These are phyloP conservation scores for Macropis europaea DNA, from an alignment of 2,888 invertebrate genomes.

Conservation along the genomic window DNA sequence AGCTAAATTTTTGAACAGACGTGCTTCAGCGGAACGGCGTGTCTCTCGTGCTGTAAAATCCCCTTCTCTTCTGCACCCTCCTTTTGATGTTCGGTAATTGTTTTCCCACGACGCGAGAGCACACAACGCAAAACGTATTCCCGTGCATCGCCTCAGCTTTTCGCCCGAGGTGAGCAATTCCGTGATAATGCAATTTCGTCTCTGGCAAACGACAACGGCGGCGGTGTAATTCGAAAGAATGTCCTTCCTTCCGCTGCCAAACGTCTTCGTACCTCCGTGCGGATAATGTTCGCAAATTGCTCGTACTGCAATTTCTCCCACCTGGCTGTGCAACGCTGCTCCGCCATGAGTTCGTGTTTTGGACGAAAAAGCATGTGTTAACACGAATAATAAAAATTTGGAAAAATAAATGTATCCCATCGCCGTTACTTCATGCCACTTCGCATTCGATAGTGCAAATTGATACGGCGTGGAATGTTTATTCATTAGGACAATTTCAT, in stretches of 20 bases:
- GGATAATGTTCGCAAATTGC: slow-evolving; percentile 67
- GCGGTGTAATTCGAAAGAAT: slow-evolving; percentile 57
- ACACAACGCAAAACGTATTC: slow-evolving; percentile 32
- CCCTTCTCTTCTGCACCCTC: background rate
- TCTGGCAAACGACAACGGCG: slow-evolving; percentile 32
- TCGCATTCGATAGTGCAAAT: no score
- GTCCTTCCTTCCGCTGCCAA: slow-evolving; percentile 50
- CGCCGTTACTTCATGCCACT: no score
- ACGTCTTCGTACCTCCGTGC: slow-evolving; percentile 54
- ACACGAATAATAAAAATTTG: no score
- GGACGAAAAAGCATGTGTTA: no score
- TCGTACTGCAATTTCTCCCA: slow-evolving; percentile 61
- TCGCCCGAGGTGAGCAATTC: slow-evolving; percentile 23
- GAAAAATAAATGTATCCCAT: no score
- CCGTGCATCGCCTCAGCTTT: background rate
- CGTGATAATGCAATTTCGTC: slow-evolving; percentile 54
- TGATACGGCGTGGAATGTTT: no score
- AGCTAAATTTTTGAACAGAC: slow-evolving; percentile 41
- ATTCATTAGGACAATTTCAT: no score
- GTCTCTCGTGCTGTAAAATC: background rate
- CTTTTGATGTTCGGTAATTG: slow-evolving; percentile 17
- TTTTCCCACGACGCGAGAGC: background rate
- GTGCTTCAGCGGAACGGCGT: slow-evolving; percentile 35
- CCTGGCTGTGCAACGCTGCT: slow-evolving; percentile 46
- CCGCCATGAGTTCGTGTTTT: slow-evolving; percentile 41